These are phyloP conservation scores for Patella depressa DNA, from an alignment of 2,888 invertebrate species.

Conservation along the genomic window DNA sequence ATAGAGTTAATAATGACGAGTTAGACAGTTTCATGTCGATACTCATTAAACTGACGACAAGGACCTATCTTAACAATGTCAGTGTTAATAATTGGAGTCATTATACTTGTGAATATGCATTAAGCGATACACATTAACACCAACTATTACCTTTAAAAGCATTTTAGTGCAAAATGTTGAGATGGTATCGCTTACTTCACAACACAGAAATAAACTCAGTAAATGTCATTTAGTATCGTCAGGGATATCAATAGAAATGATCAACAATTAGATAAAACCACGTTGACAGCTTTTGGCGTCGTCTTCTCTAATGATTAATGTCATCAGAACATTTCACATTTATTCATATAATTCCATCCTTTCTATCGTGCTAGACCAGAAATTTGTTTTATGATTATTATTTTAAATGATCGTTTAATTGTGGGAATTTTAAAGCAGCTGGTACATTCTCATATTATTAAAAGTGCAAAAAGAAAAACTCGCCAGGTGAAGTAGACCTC, in stretches of 20 bases:
- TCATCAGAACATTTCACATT: background rate
- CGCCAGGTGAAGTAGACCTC: too few relatives aligned
- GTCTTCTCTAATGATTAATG: background rate
- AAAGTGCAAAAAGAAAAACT: too few relatives aligned
- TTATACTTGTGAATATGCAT: background rate
- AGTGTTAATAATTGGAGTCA: background rate
- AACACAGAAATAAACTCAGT: constrained; percentile 7
- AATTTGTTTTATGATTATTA: too few relatives aligned
- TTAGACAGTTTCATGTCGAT: background rate
- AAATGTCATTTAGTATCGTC: constrained; percentile 7
- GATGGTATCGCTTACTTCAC: constrained; percentile 5
- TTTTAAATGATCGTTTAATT: too few relatives aligned
- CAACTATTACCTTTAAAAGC: constrained; percentile 9
- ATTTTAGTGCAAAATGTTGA: background rate
- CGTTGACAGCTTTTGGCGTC: constrained; percentile 9
- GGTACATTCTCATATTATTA: too few relatives aligned
- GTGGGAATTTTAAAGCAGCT: too few relatives aligned
- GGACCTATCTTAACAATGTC: background rate
- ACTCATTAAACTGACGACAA: background rate
- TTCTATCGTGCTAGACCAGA: too few relatives aligned
- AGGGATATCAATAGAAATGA: constrained; percentile 2
- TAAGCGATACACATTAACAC: background rate
- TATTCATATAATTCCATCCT: background rate
- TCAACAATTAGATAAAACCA: constrained; percentile 10
- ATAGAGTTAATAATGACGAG: too few relatives aligned